Evolutionary conservation across 1,140 invertebrate genomes (phyloP).

Genomic region (Nylanderia fulva): DNA sequence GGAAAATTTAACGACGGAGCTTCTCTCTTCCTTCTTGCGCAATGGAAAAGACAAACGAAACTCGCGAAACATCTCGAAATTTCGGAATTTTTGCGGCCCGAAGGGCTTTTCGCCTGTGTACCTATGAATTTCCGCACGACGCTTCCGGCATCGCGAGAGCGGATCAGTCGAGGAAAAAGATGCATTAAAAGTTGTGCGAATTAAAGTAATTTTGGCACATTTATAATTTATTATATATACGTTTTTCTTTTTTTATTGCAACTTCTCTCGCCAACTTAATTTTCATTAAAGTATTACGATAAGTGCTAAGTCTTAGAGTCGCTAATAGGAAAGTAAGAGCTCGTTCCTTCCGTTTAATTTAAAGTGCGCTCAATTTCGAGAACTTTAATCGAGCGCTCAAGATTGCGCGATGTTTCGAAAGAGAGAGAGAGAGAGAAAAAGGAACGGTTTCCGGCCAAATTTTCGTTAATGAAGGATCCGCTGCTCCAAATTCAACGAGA

Average conservation of each 20-base stretch:
- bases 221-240: neutral
- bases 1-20: conserved; percentile 31
- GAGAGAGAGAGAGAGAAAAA: conserved; percentile 10
- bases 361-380: neutral
- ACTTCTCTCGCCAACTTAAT: neutral
- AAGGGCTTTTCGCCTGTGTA: neutral
- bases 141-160: neutral
- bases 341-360: conserved; percentile 27
- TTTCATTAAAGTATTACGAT: neutral
- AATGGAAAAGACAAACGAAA: conserved; percentile 46
- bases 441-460: neutral
- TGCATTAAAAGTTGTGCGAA: conserved; percentile 1
- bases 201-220: neutral
- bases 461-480: conserved; percentile 46
- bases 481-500: conserved; percentile 9
- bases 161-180: neutral
- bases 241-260: neutral
- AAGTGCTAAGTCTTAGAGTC: neutral
- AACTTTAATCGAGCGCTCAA: conserved; percentile 25
- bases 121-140: neutral
- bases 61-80: conserved; percentile 32
- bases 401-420: conserved; percentile 1
- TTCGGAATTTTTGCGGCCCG: conserved; percentile 8
- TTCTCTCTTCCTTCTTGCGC: neutral
- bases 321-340: neutral